Evolutionary conservation across 2,113 vertebrate genomes (phyloP), one percentile per base, ranked within the genome.

Genomic region (Austrofundulus limnaeus): DNA sequence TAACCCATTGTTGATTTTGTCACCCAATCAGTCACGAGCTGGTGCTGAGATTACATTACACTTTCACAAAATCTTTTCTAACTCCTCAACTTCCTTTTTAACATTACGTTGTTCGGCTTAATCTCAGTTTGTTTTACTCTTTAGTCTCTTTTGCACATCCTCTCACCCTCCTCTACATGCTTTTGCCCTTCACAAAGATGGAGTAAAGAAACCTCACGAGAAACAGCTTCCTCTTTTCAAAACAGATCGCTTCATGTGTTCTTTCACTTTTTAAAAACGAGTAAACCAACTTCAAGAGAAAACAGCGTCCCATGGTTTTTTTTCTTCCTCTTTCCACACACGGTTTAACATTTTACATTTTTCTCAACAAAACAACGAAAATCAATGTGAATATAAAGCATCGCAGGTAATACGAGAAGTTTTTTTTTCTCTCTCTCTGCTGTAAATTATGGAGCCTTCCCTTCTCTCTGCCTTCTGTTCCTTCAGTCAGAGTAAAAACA

Each of bases 91-190:
- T 47, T 51, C 14, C 50, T 5, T 42, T 43, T 43, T 7, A 43
- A 2, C 16, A 17, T 17, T 8, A n/a, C 42, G 2, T 43, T n/a
- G 42, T 43, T 34, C 31, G 6, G 2, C 31, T 10, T 34, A 28
- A 28, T 28, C 2, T 42, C n/a, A n/a, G n/a, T n/a, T n/a, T n/a
- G n/a, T n/a, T 76, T 48, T 67, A 82, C 79, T 90, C 80, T 90
- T 91, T 78, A 89, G 38, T 88, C 75, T 81, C 79, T 80, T 86
- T 87, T 84, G 77, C 60, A 74, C 77, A 48, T 64, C 20, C 80
- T 64, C 69, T 74, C 70, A 50, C 86, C 68, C 80, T 84, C 80
- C 23, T 83, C 87, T 60, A 89, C 87, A 72, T 92, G 42, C 85
- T 75, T 70, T 49, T 20, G 37, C 21, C 77, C 57, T 48, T 69